Conservation (phyloP, 2,113 vertebrate species). For the Patagioenas fasciata region DNA sequence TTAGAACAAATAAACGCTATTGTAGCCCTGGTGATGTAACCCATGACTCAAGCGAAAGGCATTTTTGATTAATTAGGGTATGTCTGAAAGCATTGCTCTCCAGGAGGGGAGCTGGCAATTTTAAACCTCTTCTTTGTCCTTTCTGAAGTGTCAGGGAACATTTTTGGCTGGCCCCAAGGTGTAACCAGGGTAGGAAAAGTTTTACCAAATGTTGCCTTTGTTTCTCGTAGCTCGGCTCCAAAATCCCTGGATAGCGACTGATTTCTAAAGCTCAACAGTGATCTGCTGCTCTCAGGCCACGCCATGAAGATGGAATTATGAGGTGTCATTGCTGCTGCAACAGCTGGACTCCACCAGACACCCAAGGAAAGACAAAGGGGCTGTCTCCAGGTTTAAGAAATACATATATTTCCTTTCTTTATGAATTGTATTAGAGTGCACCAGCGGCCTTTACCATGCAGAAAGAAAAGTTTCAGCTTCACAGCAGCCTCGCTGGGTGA, state of each 20-base stretch:
- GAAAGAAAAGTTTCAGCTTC: background rate
- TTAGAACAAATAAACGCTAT: background rate
- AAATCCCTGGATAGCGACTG: background rate
- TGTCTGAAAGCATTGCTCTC: background rate
- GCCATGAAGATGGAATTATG: background rate
- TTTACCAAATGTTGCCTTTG: background rate
- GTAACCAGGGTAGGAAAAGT: background rate
- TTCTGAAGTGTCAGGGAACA: background rate
- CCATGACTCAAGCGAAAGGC: background rate
- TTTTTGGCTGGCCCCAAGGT: background rate
- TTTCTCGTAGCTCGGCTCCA: rapidly evolving
- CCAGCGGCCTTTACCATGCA: background rate
- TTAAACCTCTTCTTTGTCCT: background rate
- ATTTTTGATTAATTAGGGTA: background rate
- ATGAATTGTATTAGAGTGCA: background rate
- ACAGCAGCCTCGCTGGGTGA: background rate
- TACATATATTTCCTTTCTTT: background rate
- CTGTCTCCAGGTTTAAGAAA: rapidly evolving
- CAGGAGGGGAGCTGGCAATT: background rate
- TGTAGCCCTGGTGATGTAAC: background rate
- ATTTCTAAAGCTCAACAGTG: background rate
- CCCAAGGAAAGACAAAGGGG: background rate
- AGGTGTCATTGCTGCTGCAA: background rate
- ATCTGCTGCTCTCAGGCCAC: background rate
- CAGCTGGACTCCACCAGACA: background rate